Evolutionary conservation across 1,140 invertebrate species (phyloP).

Genomic region (Wasmannia auropunctata): DNA sequence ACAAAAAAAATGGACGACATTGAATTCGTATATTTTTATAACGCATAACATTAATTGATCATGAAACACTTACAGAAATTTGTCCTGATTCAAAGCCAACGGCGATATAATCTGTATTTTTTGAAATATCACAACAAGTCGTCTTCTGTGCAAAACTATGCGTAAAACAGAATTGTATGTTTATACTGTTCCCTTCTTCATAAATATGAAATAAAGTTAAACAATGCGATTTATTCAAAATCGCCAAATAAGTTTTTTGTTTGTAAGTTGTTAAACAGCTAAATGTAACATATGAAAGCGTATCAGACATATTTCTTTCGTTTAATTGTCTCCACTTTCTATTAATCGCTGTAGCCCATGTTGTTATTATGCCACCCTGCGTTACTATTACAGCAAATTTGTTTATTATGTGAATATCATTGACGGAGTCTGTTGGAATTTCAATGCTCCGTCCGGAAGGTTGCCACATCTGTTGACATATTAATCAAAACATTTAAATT

Average conservation of each 20-base stretch:
- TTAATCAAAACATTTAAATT: constrained; percentile 10
- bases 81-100: constrained; percentile 79
- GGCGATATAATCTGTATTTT: constrained; percentile 79
- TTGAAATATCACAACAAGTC: constrained; percentile 80
- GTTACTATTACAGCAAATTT: constrained; percentile 75
- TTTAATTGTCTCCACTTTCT: constrained; percentile 21
- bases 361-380: constrained; percentile 71
- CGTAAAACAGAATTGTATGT: constrained; percentile 29
- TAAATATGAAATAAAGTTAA: constrained; percentile 51
- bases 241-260: constrained; percentile 74
- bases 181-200: too few relatives aligned
- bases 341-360: constrained; percentile 73
- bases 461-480: constrained; percentile 65
- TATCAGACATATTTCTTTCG: constrained; percentile 36
- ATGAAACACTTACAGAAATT: constrained; percentile 78
- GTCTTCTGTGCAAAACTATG: constrained; percentile 61
- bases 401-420: constrained; percentile 73
- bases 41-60: not conserved
- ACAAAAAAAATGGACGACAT: constrained; percentile 36
- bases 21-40: not conserved
- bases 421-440: constrained; percentile 71
- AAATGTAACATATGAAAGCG: constrained; percentile 62
- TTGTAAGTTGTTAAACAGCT: constrained; percentile 77
- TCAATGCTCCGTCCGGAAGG: constrained; percentile 53
- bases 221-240: constrained; percentile 68